Evolutionary conservation across 2,113 vertebrate genomes (phyloP).

Genomic region (Antigone vipio): DNA sequence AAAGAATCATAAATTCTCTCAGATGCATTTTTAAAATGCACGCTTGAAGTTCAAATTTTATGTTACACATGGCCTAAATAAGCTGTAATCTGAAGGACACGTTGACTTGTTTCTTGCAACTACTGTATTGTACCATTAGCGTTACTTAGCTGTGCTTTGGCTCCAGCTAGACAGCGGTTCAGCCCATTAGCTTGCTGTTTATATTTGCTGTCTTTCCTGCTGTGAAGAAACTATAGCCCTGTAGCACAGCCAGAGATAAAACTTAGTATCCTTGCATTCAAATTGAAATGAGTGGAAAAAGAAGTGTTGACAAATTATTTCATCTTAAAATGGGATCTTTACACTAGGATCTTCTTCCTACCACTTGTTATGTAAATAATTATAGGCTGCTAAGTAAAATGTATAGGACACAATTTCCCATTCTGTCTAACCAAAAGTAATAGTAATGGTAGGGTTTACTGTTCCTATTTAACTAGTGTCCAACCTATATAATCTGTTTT

Average conservation of each 20-base stretch:
- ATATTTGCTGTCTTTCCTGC: constrained; percentile 45
- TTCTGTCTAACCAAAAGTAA: neutral
- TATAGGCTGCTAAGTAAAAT: neutral
- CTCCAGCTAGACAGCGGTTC: neutral
- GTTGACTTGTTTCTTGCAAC: neutral
- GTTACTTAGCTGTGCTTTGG: neutral
- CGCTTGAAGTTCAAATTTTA: neutral
- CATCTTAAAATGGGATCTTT: constrained; percentile 9
- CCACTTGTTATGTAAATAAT: neutral
- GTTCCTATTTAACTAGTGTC: neutral
- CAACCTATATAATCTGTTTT: neutral
- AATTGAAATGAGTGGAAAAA: constrained; percentile 26
- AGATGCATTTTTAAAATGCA: neutral
- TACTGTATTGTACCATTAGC: constrained; percentile 12
- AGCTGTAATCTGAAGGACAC: neutral
- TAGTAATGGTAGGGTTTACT: neutral
- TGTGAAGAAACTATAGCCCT: constrained; percentile 47
- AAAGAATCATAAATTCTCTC: neutral
- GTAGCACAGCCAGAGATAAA: constrained; percentile 38
- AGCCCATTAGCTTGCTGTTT: constrained; percentile 59
- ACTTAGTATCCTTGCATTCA: constrained; percentile 5
- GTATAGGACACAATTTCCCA: neutral
- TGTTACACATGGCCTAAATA: neutral
- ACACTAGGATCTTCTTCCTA: neutral
- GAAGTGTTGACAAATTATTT: constrained; percentile 35